Evolutionary conservation across 2,888 invertebrate species (phyloP).

Genomic region (Chymomyza procnemis): DNA sequence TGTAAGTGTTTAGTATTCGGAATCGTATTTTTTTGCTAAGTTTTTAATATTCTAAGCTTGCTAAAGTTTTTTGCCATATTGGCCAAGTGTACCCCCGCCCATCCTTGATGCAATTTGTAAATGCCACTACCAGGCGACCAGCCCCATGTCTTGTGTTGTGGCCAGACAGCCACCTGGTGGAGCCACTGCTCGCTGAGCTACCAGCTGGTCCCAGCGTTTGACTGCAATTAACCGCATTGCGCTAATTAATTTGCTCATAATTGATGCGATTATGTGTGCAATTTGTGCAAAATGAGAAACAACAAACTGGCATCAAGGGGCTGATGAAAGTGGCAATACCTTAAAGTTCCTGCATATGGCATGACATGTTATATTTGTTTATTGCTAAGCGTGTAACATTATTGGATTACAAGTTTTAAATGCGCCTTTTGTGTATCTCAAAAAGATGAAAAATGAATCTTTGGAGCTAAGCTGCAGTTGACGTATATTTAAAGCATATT

Average conservation of each 20-base stretch:
- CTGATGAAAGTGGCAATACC: slow-evolving; percentile 23
- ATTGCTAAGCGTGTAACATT: not conserved
- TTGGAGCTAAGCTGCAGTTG: too few species aligned
- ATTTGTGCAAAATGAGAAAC: slow-evolving; percentile 51
- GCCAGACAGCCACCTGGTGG: not conserved
- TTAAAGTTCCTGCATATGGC: slow-evolving; percentile 5
- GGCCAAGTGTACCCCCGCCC: not conserved
- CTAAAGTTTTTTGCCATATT: not conserved
- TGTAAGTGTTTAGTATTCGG: too few species aligned
- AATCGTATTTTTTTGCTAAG: too few species aligned
- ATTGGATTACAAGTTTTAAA: too few species aligned
- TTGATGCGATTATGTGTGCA: slow-evolving; percentile 71
- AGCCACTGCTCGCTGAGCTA: slow-evolving; percentile 12
- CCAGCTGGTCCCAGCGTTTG: slow-evolving; percentile 50
- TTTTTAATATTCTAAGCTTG: too few species aligned
- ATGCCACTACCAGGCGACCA: slow-evolving; percentile 54
- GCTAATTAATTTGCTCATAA: slow-evolving; percentile 74
- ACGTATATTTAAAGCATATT: slow-evolving; percentile 4
- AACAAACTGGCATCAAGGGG: slow-evolving; percentile 52
- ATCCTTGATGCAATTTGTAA: slow-evolving; percentile 61
- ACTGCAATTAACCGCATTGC: slow-evolving; percentile 71
- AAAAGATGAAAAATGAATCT: too few species aligned
- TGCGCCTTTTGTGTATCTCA: too few species aligned
- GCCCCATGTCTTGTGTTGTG: not conserved
- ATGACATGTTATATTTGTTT: slow-evolving; percentile 1